Evolutionary conservation across 2,113 vertebrate genomes (phyloP).

Genomic region (Chaetodon trifascialis): DNA sequence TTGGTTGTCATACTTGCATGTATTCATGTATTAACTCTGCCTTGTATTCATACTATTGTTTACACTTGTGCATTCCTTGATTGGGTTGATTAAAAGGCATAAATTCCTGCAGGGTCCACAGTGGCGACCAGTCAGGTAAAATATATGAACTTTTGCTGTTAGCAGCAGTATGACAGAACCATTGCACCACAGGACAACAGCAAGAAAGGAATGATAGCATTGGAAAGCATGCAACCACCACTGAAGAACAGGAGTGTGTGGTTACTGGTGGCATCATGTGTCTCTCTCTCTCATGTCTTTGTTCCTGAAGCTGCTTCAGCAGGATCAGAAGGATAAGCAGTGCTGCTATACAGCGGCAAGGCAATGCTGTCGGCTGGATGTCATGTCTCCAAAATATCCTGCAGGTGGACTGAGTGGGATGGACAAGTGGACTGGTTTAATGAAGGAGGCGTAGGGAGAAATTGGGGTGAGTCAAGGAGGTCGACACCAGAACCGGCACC

Average conservation of each 20-base stretch:
- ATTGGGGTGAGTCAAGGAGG: neutral
- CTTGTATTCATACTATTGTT: neutral
- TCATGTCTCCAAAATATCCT: neutral
- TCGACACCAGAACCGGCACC: neutral
- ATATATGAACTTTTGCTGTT: neutral
- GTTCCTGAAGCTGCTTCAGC: neutral
- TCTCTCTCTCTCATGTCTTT: neutral
- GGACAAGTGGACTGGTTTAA: neutral
- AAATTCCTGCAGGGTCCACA: neutral
- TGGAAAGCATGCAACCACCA: neutral
- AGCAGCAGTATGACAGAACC: neutral
- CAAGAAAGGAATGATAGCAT: neutral
- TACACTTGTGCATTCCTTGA: neutral
- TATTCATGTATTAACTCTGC: neutral
- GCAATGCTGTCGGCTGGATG: neutral
- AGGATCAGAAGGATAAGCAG: neutral
- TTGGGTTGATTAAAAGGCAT: neutral
- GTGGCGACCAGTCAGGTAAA: neutral
- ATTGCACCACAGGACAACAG: neutral
- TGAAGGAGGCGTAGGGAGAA: neutral
- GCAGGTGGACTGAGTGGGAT: neutral
- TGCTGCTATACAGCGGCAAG: neutral
- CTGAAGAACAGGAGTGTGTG: no score
- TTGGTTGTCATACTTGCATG: neutral
- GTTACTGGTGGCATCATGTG: neutral